Percentiles rank a stretch among this genome's conserved stretches.
phyloP scores from a whole-genome alignment of 2,113 vertebrate genomes.

The Antechinus flavipes region DNA sequence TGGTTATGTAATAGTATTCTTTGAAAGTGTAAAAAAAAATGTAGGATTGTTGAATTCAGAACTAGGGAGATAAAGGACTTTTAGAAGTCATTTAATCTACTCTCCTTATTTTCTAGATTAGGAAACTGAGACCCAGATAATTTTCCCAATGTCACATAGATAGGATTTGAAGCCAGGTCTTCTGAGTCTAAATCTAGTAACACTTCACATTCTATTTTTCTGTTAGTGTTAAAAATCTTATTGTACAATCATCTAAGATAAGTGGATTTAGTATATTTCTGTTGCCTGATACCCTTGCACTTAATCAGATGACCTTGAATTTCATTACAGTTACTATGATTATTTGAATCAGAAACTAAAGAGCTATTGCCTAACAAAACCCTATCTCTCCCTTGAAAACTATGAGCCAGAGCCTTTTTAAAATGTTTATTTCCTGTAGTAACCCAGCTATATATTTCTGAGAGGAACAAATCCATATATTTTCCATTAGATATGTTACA shows the following conservation, averaged over 20 bases:
- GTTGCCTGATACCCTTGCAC: neutral
- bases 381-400: constrained; percentile 27
- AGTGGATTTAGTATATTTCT: neutral
- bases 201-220: neutral
- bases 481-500: constrained; percentile 13
- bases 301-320: constrained; percentile 19
- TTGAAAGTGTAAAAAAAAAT: neutral
- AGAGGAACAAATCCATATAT: constrained; percentile 14
- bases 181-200: neutral
- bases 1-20: neutral
- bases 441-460: constrained; percentile 37
- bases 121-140: neutral
- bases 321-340: constrained; percentile 36
- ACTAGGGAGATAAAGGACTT: neutral
- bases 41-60: neutral
- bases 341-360: neutral
- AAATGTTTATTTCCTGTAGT: constrained; percentile 43
- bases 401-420: neutral
- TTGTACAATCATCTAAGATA: neutral
- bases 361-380: constrained; percentile 20
- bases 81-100: neutral
- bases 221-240: neutral
- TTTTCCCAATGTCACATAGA: neutral
- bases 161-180: neutral
- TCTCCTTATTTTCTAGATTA: neutral